A percentile compares a stretch with the other conserved stretches of the same genome.
phyloP scores from a whole-genome alignment of 1,140 invertebrate genomes.

The Cecropterus lyciades region DNA sequence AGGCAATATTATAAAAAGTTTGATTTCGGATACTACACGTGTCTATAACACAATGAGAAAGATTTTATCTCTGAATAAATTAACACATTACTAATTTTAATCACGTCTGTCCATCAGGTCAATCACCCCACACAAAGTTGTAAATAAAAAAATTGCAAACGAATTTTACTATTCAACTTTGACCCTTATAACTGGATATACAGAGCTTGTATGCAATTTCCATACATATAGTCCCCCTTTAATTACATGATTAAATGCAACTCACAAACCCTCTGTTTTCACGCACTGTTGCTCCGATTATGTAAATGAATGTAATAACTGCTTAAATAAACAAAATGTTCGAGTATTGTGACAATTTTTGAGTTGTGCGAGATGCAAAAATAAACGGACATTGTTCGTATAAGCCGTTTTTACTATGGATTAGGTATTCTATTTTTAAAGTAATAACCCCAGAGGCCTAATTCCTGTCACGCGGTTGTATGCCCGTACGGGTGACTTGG shows the following conservation, averaged over 20 bases:
- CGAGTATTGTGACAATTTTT: slow-evolving; percentile 5
- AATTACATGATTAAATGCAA: slow-evolving; percentile 51
- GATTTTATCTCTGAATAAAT: slow-evolving; percentile 34
- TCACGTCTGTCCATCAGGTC: slow-evolving; percentile 43
- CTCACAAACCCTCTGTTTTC: slow-evolving; percentile 56
- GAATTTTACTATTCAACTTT: slow-evolving; percentile 2
- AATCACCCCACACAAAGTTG: slow-evolving; percentile 36
- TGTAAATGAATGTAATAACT: slow-evolving; percentile 59
- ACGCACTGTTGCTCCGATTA: slow-evolving; percentile 62
- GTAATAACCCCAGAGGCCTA: too few relatives aligned
- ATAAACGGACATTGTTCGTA: too few relatives aligned
- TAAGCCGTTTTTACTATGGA: too few relatives aligned
- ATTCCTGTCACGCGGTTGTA: too few relatives aligned
- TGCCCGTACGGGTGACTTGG: too few relatives aligned
- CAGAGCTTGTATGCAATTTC: slow-evolving; percentile 11
- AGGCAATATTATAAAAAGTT: too few relatives aligned
- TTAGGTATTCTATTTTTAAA: too few relatives aligned
- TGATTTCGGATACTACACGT: too few relatives aligned
- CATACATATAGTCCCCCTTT: slow-evolving; percentile 42
- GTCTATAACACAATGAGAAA: slow-evolving; percentile 3
- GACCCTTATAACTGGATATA: slow-evolving; percentile 10
- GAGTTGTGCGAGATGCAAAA: too few relatives aligned
- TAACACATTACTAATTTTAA: slow-evolving; percentile 42
- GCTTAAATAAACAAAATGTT: slow-evolving; percentile 53
- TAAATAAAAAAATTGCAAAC: slow-evolving; percentile 21